Evolutionary conservation across 2,888 invertebrate species (phyloP).

Genomic region (Parasteatoda lunata): DNA sequence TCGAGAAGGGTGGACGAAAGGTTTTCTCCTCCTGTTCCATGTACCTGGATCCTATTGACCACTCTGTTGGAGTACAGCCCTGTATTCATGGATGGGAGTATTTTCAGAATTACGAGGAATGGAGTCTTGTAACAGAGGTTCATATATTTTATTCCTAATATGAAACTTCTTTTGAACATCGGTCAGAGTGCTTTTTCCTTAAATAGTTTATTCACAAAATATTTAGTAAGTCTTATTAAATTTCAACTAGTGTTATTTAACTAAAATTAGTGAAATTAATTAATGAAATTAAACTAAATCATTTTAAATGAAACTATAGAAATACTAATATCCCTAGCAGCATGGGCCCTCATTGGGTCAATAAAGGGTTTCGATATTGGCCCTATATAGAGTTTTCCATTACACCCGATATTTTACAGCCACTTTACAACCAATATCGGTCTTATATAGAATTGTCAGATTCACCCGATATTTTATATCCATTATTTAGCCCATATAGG

Average conservation of each 20-base stretch:
- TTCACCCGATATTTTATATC: no score
- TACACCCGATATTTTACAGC: no score
- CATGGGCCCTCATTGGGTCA: no score
- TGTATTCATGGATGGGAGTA: conserved; percentile 70
- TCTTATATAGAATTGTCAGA: no score
- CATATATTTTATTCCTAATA: neutral
- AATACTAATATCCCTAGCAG: no score
- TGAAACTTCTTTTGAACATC: neutral
- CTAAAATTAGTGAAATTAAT: neutral
- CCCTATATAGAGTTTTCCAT: no score
- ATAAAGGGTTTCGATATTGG: no score
- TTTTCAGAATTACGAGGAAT: conserved; percentile 54
- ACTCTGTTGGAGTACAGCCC: conserved; percentile 63
- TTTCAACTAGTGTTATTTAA: neutral
- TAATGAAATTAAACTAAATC: neutral
- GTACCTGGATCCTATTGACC: conserved; percentile 67
- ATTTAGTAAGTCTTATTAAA: neutral
- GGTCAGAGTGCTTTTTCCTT: neutral
- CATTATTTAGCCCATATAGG: no score
- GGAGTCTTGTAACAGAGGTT: conserved; percentile 66
- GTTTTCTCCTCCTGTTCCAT: conserved; percentile 66
- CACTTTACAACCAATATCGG: no score
- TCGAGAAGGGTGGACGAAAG: conserved; percentile 38
- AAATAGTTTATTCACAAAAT: neutral
- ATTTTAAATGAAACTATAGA: neutral